Evolutionary conservation across 2,797 vertebrate species (phyloP), one percentile per base, ranked within the genome.

Genomic region (Crossoptilon crossoptilon): DNA sequence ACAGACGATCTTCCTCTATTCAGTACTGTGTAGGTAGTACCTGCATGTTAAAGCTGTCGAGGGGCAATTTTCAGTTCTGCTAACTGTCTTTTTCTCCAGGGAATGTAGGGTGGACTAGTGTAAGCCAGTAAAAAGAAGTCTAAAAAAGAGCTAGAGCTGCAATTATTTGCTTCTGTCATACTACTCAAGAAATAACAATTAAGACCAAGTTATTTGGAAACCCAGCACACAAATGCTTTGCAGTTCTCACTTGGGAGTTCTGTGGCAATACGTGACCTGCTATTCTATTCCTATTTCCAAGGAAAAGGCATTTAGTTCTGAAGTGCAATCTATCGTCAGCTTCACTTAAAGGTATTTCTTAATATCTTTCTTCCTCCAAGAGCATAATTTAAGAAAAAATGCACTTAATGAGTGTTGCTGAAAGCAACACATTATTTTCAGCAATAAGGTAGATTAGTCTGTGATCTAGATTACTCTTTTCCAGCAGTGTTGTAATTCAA

Each of bases 131-230:
- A 89, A 85, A 9, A 78, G 53, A 0, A 0, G 27, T 76, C 87
- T 84, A 89, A 75, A 94, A 81, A 90, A 87, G 69, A 90, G 43
- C 9, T n/a, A 78, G 11, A 73, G 92, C 70, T 92, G 84, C 92
- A 81, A 82, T 85, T 78, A 72, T 83, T 75, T 86, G 33, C 79
- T 95, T 95, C 92, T 85, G 75, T 72, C 73, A n/a, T 43, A 63
- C 44, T 89, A 75, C 27, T 35, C 59, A 62, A 70, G 79, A 92
- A 91, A 84, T 49, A 87, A 31, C 39, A 51, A 77, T 67, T 6
- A 5, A 81, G 44, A 72, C 48, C 53, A 22, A 92, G 91, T 44
- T 46, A 26, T 35, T 46, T 43, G 31, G 80, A 91, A 88, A 88
- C 56, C 44, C 64, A 68, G 51, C 51, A 86, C 66, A 55, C 63